phyloP scores from a whole-genome alignment of 2,797 vertebrate species.

The Vireo griseus region DNA sequence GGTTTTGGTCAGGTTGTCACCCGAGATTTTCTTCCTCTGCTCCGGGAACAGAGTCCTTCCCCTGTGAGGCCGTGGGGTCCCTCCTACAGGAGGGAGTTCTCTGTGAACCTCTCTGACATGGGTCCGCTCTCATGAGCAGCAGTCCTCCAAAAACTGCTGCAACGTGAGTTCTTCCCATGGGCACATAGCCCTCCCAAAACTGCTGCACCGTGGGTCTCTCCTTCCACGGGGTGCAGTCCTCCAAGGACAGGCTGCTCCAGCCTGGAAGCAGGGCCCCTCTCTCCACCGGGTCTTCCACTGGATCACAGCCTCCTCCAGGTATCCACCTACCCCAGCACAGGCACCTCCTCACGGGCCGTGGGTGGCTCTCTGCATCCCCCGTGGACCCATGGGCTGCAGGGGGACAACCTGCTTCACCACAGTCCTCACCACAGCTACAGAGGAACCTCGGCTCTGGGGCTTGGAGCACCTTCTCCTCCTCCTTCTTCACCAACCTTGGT shows the following conservation, averaged over 20 bases:
- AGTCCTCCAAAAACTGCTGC: too few relatives aligned
- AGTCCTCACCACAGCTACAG: rapidly evolving
- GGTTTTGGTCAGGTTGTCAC: not conserved
- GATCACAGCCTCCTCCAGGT: not conserved
- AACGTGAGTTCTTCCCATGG: not conserved
- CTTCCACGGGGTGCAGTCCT: rapidly evolving
- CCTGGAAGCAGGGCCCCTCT: not conserved
- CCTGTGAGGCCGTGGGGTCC: rapidly evolving
- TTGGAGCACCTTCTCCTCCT: not conserved
- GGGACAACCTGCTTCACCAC: not conserved
- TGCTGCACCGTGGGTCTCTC: rapidly evolving
- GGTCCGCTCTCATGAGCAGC: not conserved
- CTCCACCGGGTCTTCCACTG: not conserved
- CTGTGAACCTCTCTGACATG: rapidly evolving
- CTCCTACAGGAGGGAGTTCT: not conserved
- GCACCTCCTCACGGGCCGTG: not conserved
- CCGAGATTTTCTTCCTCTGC: rapidly evolving
- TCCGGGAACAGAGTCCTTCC: not conserved
- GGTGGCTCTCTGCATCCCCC: not conserved
- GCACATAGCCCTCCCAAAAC: not conserved
- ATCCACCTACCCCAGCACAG: rapidly evolving
- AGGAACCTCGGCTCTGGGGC: rapidly evolving
- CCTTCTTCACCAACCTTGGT: not conserved
- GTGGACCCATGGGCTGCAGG: not conserved
- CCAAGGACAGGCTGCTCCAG: not conserved